Percentiles rank a stretch among this genome's conserved stretches.
Conservation (phyloP, 2,113 vertebrate species). For the Ovis canadensis region DNA sequence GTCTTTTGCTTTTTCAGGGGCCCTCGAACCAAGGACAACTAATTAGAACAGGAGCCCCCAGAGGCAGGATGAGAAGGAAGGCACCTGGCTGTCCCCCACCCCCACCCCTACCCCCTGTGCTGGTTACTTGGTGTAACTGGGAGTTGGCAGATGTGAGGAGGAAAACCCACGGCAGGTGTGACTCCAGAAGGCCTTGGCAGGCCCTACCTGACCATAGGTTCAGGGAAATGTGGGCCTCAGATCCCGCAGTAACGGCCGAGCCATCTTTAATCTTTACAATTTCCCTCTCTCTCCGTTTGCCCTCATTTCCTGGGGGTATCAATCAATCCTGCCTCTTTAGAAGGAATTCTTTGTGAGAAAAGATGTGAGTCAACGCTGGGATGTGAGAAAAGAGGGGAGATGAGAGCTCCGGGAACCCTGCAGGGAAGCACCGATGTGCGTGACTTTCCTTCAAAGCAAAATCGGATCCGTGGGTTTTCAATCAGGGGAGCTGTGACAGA, state of each 20-base stretch:
- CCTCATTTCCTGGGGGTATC: neutral
- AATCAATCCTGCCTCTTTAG: neutral
- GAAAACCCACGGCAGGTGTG: neutral
- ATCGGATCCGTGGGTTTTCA: neutral
- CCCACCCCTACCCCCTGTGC: accelerated
- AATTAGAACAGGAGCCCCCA: neutral
- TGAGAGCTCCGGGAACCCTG: neutral
- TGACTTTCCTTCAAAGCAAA: neutral
- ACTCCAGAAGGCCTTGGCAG: neutral
- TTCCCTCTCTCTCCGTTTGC: neutral
- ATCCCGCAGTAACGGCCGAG: neutral
- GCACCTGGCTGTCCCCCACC: too few relatives aligned
- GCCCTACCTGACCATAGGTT: neutral
- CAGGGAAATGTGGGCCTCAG: neutral
- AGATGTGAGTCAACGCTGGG: neutral
- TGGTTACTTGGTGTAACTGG: neutral
- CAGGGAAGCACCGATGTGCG: neutral
- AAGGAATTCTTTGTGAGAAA: neutral
- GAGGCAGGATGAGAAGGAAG: neutral
- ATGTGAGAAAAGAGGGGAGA: neutral
- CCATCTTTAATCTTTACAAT: neutral
- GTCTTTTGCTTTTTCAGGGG: neutral
- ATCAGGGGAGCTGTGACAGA: neutral
- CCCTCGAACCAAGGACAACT: neutral
- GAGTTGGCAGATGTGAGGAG: neutral